Evolutionary conservation across 2,888 invertebrate species (phyloP).

Genomic region (Cataglyphis cursor): DNA sequence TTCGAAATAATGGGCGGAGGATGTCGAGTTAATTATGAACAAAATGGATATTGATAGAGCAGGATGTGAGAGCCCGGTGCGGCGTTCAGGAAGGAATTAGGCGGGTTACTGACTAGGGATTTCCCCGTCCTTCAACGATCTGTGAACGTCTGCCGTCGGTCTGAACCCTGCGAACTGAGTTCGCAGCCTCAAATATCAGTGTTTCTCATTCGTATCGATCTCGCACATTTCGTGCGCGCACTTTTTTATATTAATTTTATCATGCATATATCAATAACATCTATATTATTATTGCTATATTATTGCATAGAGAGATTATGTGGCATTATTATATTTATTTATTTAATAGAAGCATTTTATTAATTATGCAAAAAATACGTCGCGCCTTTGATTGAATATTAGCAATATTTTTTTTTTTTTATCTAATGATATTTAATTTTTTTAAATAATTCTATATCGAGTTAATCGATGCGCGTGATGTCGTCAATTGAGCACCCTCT

Average conservation of each 20-base stretch:
- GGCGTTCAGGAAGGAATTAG: constrained; percentile 61
- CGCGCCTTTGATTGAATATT: background rate
- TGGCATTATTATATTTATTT: background rate
- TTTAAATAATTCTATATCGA: background rate
- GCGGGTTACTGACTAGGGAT: constrained; percentile 72
- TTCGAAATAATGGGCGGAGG: background rate
- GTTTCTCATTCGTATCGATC: constrained; percentile 66
- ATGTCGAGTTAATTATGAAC: constrained; percentile 23
- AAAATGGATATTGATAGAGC: constrained; percentile 29
- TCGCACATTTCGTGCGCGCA: background rate
- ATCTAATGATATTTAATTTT: background rate
- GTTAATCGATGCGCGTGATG: constrained; percentile 1
- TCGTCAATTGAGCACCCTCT: constrained; percentile 68
- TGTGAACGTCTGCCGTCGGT: constrained; percentile 74
- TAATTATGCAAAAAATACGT: background rate
- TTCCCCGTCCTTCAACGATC: constrained; percentile 80
- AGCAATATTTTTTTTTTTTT: background rate
- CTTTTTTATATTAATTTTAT: background rate
- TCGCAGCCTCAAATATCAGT: constrained; percentile 59
- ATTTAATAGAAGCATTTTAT: background rate
- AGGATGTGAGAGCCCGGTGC: constrained; percentile 28
- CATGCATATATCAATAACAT: background rate
- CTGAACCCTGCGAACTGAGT: constrained; percentile 54
- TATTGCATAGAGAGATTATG: background rate
- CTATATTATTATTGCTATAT: background rate